Conservation (phyloP, 2,113 vertebrate species). For the Thomomys bottae region DNA sequence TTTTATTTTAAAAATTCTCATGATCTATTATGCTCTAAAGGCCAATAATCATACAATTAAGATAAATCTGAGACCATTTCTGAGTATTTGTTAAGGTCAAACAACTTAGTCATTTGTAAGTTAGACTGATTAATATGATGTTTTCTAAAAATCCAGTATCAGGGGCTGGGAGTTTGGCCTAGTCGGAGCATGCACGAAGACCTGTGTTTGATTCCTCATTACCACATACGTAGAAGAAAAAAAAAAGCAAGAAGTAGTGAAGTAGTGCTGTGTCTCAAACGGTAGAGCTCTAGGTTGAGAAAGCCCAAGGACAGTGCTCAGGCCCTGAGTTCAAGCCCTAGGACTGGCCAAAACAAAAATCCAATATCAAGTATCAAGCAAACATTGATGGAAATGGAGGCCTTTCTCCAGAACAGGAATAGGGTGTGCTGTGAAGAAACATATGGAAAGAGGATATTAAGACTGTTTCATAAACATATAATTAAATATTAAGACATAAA, state of each 20-base stretch:
- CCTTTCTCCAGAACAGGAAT: neutral
- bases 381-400: neutral
- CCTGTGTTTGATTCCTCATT: no score
- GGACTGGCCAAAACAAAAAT: no score
- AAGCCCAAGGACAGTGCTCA: no score
- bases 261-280: no score
- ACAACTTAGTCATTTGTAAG: neutral
- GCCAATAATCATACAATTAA: neutral
- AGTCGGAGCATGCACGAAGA: no score
- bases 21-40: neutral
- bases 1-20: no score
- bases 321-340: no score
- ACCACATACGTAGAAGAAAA: no score
- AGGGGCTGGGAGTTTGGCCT: no score
- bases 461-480: neutral
- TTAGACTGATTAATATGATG: neutral
- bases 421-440: neutral
- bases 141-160: slow-evolving; percentile 3
- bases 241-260: no score
- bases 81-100: neutral
- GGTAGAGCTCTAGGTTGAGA: no score
- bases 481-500: neutral
- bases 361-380: neutral
- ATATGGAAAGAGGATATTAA: neutral
- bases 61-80: neutral